Conservation (phyloP, 2,888 invertebrate genomes). For the Cryptops parisi region DNA sequence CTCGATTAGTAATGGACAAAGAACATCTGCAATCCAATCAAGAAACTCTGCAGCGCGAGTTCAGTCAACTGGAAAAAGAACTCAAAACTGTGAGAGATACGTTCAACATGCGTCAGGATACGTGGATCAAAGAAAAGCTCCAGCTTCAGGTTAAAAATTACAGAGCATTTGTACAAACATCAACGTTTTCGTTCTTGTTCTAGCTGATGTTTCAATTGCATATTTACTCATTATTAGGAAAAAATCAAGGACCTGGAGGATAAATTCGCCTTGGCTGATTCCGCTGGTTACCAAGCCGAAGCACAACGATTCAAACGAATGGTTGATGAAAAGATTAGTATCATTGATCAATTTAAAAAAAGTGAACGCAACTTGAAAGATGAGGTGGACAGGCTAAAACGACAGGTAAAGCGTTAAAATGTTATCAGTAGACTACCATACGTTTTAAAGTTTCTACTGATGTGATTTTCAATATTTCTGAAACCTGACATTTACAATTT, state of each 20-base stretch:
- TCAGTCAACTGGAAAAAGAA: constrained; percentile 46
- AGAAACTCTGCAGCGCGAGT: constrained; percentile 45
- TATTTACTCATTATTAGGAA: constrained; percentile 27
- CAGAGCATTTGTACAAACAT: no score
- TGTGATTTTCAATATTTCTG: no score
- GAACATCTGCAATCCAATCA: constrained; percentile 57
- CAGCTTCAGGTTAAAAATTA: constrained; percentile 49
- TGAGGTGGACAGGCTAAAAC: constrained; percentile 41
- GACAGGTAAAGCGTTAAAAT: constrained; percentile 20
- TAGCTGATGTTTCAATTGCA: no score
- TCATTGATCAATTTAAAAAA: constrained; percentile 51
- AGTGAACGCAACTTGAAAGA: constrained; percentile 52
- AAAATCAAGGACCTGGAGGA: constrained; percentile 36
- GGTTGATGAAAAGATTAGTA: constrained; percentile 57
- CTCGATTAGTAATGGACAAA: constrained; percentile 64
- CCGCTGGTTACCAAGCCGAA: constrained; percentile 45
- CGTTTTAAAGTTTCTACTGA: no score
- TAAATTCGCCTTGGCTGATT: constrained; percentile 22
- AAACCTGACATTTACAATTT: no score
- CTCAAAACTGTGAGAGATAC: constrained; percentile 48
- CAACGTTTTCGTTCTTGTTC: no score
- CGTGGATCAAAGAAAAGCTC: constrained; percentile 57
- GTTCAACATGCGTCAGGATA: constrained; percentile 47
- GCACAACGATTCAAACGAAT: constrained; percentile 50
- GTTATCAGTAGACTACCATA: no score